A percentile compares a stretch with the other conserved stretches of the same genome.
These are phyloP conservation scores for Pasiphila rectangulata DNA, from an alignment of 2,888 invertebrate genomes.

Conservation along the genomic window DNA sequence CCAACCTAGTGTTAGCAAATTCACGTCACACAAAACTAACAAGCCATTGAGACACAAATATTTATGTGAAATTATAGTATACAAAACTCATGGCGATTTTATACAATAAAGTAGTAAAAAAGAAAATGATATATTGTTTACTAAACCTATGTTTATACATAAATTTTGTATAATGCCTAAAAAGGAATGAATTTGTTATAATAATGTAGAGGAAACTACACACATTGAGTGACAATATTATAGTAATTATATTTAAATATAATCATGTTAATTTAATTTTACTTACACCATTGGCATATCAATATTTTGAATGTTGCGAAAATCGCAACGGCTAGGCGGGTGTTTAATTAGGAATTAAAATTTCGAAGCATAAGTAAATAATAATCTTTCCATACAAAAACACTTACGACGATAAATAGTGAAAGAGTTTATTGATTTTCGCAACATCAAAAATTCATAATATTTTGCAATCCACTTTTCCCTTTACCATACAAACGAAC, in stretches of 20 bases:
- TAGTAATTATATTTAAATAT: slow-evolving; percentile 14
- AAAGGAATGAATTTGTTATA: slow-evolving; percentile 70
- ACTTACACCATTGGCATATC: slow-evolving; percentile 38
- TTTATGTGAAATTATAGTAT: slow-evolving; percentile 47
- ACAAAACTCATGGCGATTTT: slow-evolving; percentile 46
- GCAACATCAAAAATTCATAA: slow-evolving; percentile 27
- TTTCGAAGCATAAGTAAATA: slow-evolving; percentile 4
- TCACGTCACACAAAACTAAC: slow-evolving; percentile 35
- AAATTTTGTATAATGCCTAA: slow-evolving; percentile 61
- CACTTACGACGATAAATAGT: slow-evolving; percentile 18
- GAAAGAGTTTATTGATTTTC: slow-evolving; percentile 18
- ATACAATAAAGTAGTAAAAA: slow-evolving; percentile 38
- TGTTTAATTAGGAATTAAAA: slow-evolving; percentile 2
- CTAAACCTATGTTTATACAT: slow-evolving; percentile 46
- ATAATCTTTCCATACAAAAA: slow-evolving; percentile 10
- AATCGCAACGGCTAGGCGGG: slow-evolving; percentile 11
- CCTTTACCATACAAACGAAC: slow-evolving; percentile 40
- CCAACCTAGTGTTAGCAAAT: slow-evolving; percentile 44
- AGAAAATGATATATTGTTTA: slow-evolving; percentile 32
- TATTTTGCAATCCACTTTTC: slow-evolving; percentile 35
- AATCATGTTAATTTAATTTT: slow-evolving; percentile 24
- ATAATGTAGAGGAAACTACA: slow-evolving; percentile 51
- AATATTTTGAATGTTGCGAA: slow-evolving; percentile 23
- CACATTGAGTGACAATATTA: slow-evolving; percentile 17
- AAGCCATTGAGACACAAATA: slow-evolving; percentile 49